A percentile compares a stretch with the other conserved stretches of the same genome.
Conservation (phyloP, 2,797 vertebrate genomes). For the Enteromius argenteus region DNA sequence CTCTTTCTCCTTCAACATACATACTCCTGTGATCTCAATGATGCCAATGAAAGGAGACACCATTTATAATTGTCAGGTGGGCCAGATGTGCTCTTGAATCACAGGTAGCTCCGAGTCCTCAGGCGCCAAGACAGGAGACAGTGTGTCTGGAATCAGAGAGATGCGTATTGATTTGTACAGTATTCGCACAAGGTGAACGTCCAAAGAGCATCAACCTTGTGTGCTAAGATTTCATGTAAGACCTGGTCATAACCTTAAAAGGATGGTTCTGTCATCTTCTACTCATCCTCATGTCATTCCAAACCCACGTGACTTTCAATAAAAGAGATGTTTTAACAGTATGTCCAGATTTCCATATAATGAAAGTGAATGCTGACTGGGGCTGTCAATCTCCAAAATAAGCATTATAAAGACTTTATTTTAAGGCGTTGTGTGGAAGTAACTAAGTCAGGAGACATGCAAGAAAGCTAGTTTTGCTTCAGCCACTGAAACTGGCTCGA, state of each 20-base stretch:
- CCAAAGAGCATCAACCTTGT: slow-evolving; percentile 81
- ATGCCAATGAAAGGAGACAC: slow-evolving; percentile 14
- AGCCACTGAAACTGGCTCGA: background rate
- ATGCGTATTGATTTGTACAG: slow-evolving; percentile 70
- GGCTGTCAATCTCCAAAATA: background rate
- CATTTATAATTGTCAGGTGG: slow-evolving; percentile 24
- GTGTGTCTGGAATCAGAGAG: slow-evolving; percentile 34
- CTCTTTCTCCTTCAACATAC: slow-evolving; percentile 4
- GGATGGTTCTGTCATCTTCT: background rate
- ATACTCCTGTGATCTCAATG: slow-evolving; percentile 31
- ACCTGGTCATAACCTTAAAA: background rate
- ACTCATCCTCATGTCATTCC: background rate
- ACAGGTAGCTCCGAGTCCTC: slow-evolving; percentile 21
- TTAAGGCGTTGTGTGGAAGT: background rate
- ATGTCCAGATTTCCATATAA: background rate
- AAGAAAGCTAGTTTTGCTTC: background rate
- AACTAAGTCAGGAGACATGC: background rate
- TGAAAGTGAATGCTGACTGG: background rate
- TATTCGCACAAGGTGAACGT: slow-evolving; percentile 71
- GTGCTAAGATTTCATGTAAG: slow-evolving; percentile 36
- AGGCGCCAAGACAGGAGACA: slow-evolving; percentile 23
- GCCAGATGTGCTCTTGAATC: slow-evolving; percentile 20
- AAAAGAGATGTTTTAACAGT: background rate
- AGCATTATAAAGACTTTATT: background rate
- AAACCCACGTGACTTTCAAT: background rate